phyloP scores from a whole-genome alignment of 2,797 vertebrate species.

The Hypotaenidia okinawae region DNA sequence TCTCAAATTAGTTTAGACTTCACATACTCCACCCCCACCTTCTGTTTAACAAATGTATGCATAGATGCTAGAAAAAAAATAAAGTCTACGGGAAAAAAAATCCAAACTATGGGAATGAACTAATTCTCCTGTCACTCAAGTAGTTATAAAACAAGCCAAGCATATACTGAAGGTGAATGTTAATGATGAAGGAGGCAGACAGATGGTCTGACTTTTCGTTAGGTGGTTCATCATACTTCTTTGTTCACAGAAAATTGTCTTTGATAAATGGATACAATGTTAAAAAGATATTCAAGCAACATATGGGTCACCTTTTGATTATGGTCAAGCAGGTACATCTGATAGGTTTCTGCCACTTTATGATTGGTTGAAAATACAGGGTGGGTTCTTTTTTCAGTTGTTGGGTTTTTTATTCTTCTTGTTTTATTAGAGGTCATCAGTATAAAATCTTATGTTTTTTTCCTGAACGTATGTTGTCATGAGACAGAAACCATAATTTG shows the following conservation, averaged over 20 bases:
- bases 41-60: constrained; percentile 67
- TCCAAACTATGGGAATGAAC: constrained; percentile 26
- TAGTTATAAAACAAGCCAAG: constrained; percentile 66
- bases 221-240: constrained; percentile 47
- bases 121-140: constrained; percentile 67
- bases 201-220: constrained; percentile 61
- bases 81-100: background rate
- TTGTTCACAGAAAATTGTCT: constrained; percentile 64
- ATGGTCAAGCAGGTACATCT: constrained; percentile 20
- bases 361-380: background rate
- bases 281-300: constrained; percentile 14
- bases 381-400: too few relatives aligned
- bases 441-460: background rate
- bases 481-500: background rate
- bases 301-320: constrained; percentile 60
- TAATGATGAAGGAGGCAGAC: constrained; percentile 68
- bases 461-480: background rate
- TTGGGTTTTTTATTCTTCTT: background rate
- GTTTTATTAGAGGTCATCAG: background rate
- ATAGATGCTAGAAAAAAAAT: constrained; percentile 20
- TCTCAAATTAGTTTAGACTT: constrained; percentile 70
- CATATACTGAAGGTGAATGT: constrained; percentile 69
- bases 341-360: constrained; percentile 6
- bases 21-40: constrained; percentile 48
- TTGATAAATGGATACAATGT: constrained; percentile 39